phyloP scores from a whole-genome alignment of 2,888 invertebrate genomes.

The Oithona nana region DNA sequence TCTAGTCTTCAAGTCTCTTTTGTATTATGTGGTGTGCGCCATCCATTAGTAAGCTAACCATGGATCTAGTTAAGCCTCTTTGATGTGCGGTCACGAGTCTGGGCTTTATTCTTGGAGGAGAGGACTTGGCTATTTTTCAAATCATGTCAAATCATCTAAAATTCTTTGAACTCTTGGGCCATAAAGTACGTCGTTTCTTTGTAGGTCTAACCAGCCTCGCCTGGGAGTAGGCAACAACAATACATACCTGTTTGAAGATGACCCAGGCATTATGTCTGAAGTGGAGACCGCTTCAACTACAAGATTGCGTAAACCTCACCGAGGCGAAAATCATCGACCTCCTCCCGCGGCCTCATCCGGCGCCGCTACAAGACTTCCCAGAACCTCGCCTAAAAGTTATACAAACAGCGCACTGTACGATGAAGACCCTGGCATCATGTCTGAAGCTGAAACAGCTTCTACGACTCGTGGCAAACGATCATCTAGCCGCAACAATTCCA shows the following conservation, averaged over 20 bases:
- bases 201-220: not conserved
- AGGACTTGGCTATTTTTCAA: too few relatives aligned
- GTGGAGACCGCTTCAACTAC: constrained; percentile 73
- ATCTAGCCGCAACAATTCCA: not conserved
- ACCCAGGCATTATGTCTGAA: constrained; percentile 92
- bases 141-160: too few relatives aligned
- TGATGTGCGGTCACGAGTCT: too few relatives aligned
- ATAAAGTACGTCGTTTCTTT: too few relatives aligned
- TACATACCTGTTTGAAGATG: constrained; percentile 55
- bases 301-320: not conserved
- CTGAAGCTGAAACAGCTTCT: constrained; percentile 73
- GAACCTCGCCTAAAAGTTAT: not conserved
- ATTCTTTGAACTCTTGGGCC: too few relatives aligned
- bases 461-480: constrained; percentile 1
- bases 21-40: too few relatives aligned
- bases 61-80: too few relatives aligned
- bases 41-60: too few relatives aligned
- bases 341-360: not conserved
- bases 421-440: constrained; percentile 92
- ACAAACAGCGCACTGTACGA: constrained; percentile 29
- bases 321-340: too few relatives aligned
- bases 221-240: not conserved
- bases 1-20: too few relatives aligned
- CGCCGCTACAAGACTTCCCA: not conserved
- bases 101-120: too few relatives aligned